phyloP scores from a whole-genome alignment of 2,113 vertebrate species.

The Cebus imitator region DNA sequence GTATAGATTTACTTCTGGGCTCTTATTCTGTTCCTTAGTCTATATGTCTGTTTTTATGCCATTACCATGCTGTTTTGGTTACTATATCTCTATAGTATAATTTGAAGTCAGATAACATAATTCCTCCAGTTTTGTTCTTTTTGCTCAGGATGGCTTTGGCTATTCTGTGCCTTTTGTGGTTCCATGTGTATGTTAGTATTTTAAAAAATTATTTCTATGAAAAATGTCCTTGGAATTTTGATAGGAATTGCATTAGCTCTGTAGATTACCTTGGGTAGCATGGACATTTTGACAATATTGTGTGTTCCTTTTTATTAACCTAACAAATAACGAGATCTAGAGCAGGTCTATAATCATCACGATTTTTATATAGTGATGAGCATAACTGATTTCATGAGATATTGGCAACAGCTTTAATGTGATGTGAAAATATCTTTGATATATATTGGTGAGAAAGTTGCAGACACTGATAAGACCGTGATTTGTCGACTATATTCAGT shows the following conservation, averaged over 20 bases:
- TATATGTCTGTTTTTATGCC: background rate
- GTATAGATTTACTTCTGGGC: background rate
- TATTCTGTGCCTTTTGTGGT: background rate
- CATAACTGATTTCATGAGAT: background rate
- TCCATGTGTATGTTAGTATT: background rate
- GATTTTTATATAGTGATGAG: slow-evolving; percentile 9
- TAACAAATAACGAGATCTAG: background rate
- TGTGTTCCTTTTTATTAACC: background rate
- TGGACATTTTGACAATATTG: background rate
- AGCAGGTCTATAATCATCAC: background rate
- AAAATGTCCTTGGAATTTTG: background rate
- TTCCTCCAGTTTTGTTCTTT: background rate
- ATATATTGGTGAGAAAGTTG: background rate
- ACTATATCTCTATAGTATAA: background rate
- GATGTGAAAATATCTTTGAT: background rate
- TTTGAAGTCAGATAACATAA: background rate
- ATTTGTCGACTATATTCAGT: background rate
- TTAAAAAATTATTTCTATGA: background rate
- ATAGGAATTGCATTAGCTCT: background rate
- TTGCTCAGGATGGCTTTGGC: background rate
- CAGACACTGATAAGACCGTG: background rate
- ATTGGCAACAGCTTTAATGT: background rate
- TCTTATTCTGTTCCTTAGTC: background rate
- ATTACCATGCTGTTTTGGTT: background rate
- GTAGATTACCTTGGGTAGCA: background rate